Conservation (phyloP, 1,140 invertebrate species). For the Stenopsyche tienmushanensis region DNA sequence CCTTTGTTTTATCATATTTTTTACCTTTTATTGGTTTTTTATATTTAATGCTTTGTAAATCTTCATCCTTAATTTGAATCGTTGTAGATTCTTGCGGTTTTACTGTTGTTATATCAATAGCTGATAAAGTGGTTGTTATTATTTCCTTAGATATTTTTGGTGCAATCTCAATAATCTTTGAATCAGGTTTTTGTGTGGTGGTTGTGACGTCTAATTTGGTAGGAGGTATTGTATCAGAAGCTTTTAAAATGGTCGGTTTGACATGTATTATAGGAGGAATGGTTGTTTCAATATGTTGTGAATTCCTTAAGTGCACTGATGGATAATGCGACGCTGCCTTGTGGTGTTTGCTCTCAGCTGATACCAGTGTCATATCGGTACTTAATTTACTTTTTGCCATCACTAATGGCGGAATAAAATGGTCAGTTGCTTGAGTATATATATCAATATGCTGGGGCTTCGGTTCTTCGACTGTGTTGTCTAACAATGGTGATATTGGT, state of each 20-base stretch:
- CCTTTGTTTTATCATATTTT: slow-evolving; percentile 40
- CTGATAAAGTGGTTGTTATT: not conserved
- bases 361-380: slow-evolving; percentile 54
- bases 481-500: slow-evolving; percentile 7
- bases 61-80: slow-evolving; percentile 9
- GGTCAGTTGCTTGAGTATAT: slow-evolving; percentile 54
- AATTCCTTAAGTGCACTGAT: slow-evolving; percentile 12
- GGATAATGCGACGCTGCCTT: slow-evolving; percentile 44
- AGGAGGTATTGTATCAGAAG: not conserved
- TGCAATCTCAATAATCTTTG: no score
- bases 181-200: not conserved
- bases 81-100: slow-evolving; percentile 9
- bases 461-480: slow-evolving; percentile 43
- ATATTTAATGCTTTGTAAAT: slow-evolving; percentile 27
- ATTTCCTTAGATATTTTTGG: no score
- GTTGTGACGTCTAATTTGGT: not conserved
- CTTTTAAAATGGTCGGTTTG: slow-evolving; percentile 10
- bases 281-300: not conserved
- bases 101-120: slow-evolving; percentile 3
- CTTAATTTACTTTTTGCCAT: slow-evolving; percentile 56
- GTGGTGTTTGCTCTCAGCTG: slow-evolving; percentile 53
- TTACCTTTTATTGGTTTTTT: slow-evolving; percentile 38
- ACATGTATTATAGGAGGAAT: not conserved
- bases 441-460: slow-evolving; percentile 49
- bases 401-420: slow-evolving; percentile 55